These are phyloP conservation scores for Erpobdella octoculata DNA, from an alignment of 2,888 invertebrate species.

Conservation along the genomic window DNA sequence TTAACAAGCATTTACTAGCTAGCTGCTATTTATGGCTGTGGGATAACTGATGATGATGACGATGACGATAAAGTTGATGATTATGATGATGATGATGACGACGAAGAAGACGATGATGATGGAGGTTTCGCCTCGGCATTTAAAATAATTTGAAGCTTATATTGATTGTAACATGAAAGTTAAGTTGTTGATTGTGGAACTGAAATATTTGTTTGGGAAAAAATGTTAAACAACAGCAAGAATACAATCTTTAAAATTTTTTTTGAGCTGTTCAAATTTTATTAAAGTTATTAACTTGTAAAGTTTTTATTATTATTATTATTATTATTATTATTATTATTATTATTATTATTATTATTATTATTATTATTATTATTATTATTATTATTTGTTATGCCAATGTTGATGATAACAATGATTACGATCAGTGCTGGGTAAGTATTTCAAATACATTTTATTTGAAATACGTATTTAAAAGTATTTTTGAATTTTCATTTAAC, in stretches of 20 bases:
- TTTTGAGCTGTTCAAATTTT: background rate
- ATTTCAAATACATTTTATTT: background rate
- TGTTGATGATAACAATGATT: background rate
- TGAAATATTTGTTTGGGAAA: no score
- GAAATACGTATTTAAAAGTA: background rate
- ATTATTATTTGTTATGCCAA: background rate
- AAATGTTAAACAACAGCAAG: background rate
- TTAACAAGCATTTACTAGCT: no score
- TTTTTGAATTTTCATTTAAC: no score
- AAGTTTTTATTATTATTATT: background rate
- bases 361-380: background rate
- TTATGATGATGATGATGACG: background rate
- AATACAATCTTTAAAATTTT: no score
- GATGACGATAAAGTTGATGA: background rate
- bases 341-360: background rate
- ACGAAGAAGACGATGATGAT: background rate
- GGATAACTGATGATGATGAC: background rate
- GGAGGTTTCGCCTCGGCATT: background rate
- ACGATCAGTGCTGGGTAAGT: background rate
- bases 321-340: background rate
- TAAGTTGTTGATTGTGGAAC: no score
- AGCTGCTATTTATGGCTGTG: no score
- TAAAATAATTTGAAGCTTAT: background rate
- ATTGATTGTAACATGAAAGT: background rate
- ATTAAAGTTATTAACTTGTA: background rate